Conservation (phyloP, 2,113 vertebrate genomes). For the Forbesichthys papilliferus region DNA sequence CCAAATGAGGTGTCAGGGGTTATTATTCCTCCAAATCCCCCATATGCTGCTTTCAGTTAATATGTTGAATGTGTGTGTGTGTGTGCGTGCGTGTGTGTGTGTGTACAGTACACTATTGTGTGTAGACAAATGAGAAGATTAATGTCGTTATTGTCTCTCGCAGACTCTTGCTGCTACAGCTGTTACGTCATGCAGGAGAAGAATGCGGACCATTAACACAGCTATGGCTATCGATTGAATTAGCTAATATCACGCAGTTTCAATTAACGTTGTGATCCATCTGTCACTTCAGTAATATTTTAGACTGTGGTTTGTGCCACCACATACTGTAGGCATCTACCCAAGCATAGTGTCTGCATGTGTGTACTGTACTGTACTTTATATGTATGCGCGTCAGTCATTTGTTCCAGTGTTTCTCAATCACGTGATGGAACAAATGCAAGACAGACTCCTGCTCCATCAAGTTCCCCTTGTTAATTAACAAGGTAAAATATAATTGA, state of each 20-base stretch:
- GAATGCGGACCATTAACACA: conserved; percentile 15
- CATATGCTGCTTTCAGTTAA: conserved; percentile 56
- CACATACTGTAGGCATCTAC: too few relatives aligned
- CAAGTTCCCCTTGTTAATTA: conserved; percentile 22
- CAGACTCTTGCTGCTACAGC: conserved; percentile 42
- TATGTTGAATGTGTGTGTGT: conserved; percentile 48
- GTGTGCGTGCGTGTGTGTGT: conserved; percentile 4
- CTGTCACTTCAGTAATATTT: not conserved
- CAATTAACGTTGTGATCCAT: not conserved
- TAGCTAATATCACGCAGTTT: not conserved
- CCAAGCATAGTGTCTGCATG: not conserved
- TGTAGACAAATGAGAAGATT: conserved; percentile 45
- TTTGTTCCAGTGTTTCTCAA: conserved; percentile 32
- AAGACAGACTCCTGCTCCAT: conserved; percentile 27
- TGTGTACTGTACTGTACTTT: conserved; percentile 1
- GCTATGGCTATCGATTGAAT: not conserved
- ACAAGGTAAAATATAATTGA: conserved; percentile 73
- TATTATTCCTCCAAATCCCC: conserved; percentile 50
- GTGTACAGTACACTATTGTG: not conserved
- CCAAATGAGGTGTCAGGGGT: conserved; percentile 30
- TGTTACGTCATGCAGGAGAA: conserved; percentile 39
- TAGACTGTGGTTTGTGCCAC: too few relatives aligned
- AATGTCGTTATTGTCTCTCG: conserved; percentile 54
- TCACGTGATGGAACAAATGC: conserved; percentile 60
- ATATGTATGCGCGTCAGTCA: conserved; percentile 9